Evolutionary conservation across 2,797 vertebrate genomes (phyloP), one percentile per base, ranked within the genome.

Genomic region (Leptodactylus fallax): DNA sequence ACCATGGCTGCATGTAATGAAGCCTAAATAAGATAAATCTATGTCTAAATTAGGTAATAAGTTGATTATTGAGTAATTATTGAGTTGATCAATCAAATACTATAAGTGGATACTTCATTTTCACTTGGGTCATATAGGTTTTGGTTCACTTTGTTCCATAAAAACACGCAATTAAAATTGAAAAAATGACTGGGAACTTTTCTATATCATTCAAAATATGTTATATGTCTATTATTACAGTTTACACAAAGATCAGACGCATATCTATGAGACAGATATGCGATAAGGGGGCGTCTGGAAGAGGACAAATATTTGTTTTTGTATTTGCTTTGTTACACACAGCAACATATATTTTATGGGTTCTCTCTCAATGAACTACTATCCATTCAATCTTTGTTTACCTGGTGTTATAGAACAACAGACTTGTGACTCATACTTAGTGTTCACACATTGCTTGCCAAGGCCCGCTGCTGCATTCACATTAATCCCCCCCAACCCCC

Each of bases 351-450:
- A 77, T 53, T 53, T 53, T 53, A 51, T 1, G n/a, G 21, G 11
- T n/a, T 51, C 8, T 77, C 12, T 77, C 6, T 53, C 49, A 53
- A 7, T 23, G 49, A 77, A 77, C 47, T 21, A 53, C 47, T 23
- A 77, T 53, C 49, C 5, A 53, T 77, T 77, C 49, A n/a, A 77
- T 77, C 74, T 77, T 21, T 65, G 56, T 36, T 36, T 79, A 51
- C 53, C 47, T 78, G 55, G 3, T 86, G 63, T 69, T 56, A 79
- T 17, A 14, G 85, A 79, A 80, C 61, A 77, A 71, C 23, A 72
- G 16, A 53, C 25, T 4, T 49, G 36, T 87, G 65, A 87, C 51
- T 81, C 65, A 81, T 45, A 58, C 67, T 87, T 58, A 49, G 53
- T 80, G 25, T 69, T 49, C 53, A 56, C 13, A 56, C 63, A 23